Base-by-base conservation (phyloP, 2,888 invertebrate species). In the Abrostola triplasia region DNA sequence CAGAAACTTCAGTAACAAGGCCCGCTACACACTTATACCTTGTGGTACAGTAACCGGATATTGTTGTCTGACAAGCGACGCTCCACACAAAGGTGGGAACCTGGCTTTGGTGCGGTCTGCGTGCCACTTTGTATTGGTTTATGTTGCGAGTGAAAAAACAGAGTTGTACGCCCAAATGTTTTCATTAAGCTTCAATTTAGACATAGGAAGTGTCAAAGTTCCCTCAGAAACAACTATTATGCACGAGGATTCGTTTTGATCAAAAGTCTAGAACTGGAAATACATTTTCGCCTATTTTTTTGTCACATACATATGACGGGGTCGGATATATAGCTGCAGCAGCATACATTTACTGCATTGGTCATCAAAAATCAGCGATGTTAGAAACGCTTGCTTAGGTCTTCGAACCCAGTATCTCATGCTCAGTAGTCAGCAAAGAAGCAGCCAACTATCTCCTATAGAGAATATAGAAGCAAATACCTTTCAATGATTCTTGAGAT, bases 61-160 rank as follows among this genome's bases (percentile, higher is more conserved):
- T 91, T 90, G 85, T 87, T 84, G 90, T 87, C 87, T 82, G 80
- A 76, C 73, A 82, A 83, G 84, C 86, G 86, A 80, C 88, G 90
- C 85, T 90, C 84, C 69, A 72, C 81, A 90, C 91, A 92, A 91
- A 91, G 92, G 89, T 89, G 87, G 80, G 83, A 80, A 77, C 82
- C 83, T 38, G 51, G 65, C 89, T 90, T 90, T 90, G 89, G 88
- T 82, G 89, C 76, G 88, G 88, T 83, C 87, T 85, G 82, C 70
- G 84, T 64, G 84, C 83, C 81, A 86, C 80, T 79, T 74, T 75
- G 70, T 87, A 82, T 81, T 84, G 79, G 82, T 85, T 77, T 77
- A 70, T 64, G 65, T 60, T 49, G 54, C 55, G 47, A 59, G 54
- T 59, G 52, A 62, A 59, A 59, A 63, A 56, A 51, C 24, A 5